Conservation (phyloP, 2,888 invertebrate genomes). For the Agriopis marginaria region DNA sequence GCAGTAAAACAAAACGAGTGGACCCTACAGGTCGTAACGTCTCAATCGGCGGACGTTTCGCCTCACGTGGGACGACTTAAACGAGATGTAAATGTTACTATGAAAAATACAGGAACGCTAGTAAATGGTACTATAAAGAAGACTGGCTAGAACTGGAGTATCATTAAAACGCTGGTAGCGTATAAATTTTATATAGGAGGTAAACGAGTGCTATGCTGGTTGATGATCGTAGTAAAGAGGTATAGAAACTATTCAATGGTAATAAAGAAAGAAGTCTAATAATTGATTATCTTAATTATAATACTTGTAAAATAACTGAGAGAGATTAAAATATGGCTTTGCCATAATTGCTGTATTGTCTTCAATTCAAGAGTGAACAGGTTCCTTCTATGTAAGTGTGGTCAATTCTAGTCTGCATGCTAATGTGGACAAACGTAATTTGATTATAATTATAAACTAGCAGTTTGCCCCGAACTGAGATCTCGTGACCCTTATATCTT, state of each 20-base stretch:
- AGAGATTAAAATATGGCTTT: too few relatives aligned
- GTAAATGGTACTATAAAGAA: slow-evolving; percentile 17
- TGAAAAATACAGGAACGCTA: slow-evolving; percentile 28
- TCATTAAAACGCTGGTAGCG: slow-evolving; percentile 15
- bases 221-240: neutral
- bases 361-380: too few relatives aligned
- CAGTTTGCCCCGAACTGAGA: too few relatives aligned
- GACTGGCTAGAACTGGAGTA: slow-evolving; percentile 16
- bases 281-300: neutral
- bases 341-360: too few relatives aligned
- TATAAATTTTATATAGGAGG: slow-evolving; percentile 12
- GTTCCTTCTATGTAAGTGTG: too few relatives aligned
- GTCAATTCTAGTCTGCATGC: too few relatives aligned
- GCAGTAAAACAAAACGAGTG: slow-evolving; percentile 62
- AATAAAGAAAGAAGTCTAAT: neutral
- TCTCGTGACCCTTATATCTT: too few relatives aligned
- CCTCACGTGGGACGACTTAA: slow-evolving; percentile 35
- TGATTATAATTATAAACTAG: too few relatives aligned
- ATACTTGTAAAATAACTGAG: too few relatives aligned
- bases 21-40: slow-evolving; percentile 73
- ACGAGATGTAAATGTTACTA: slow-evolving; percentile 42
- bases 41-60: slow-evolving; percentile 70
- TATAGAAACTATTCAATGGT: neutral
- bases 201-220: slow-evolving; percentile 5
- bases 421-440: too few relatives aligned